phyloP scores from a whole-genome alignment of 1,140 invertebrate genomes.

The Drosophila kohkoa region DNA sequence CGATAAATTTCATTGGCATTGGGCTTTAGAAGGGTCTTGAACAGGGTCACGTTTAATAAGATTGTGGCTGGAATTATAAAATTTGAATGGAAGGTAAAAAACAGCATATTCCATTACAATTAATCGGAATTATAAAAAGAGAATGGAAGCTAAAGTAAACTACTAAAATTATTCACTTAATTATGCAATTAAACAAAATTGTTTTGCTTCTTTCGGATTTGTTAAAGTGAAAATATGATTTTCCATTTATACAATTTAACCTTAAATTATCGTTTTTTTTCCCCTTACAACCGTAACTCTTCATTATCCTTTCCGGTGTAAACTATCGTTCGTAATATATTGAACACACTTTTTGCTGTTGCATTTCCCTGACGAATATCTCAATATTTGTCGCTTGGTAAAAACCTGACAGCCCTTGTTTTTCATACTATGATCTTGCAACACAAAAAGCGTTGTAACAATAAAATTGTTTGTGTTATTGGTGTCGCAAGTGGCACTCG shows the following conservation, averaged over 20 bases:
- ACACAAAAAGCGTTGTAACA: constrained; percentile 49
- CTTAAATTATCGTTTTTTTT: neutral
- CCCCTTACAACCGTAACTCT: neutral
- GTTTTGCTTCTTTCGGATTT: neutral
- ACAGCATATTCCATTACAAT: too few relatives aligned
- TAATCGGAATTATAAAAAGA: too few relatives aligned
- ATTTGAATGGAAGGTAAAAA: neutral
- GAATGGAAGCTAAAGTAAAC: too few relatives aligned
- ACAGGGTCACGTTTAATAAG: neutral
- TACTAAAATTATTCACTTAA: too few relatives aligned
- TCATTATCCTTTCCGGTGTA: neutral
- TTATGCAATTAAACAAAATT: too few relatives aligned
- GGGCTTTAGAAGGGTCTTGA: neutral
- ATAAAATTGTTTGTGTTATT: constrained; percentile 49
- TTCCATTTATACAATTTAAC: too few relatives aligned
- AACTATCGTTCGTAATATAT: neutral
- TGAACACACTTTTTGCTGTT: neutral
- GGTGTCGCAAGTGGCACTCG: constrained; percentile 42
- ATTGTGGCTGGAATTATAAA: neutral
- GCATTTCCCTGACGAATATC: neutral
- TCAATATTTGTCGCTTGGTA: neutral
- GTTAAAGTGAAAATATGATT: neutral
- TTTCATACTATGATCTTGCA: neutral
- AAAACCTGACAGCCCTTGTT: neutral
- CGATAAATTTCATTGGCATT: constrained; percentile 5